phyloP scores from a whole-genome alignment of 1,140 invertebrate species.

The Leptinotarsa defecta region DNA sequence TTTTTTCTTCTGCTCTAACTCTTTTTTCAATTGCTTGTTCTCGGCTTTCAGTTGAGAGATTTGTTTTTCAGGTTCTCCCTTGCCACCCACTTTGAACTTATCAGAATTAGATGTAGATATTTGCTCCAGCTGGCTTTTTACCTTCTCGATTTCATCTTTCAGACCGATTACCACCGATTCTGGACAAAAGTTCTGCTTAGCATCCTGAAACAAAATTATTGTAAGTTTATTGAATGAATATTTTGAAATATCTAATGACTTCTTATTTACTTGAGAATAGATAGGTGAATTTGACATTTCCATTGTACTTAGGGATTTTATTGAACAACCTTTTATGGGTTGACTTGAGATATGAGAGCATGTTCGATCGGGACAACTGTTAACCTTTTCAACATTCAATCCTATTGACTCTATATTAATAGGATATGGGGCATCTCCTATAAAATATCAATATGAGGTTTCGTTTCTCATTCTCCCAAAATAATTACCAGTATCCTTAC shows the following conservation, averaged over 20 bases:
- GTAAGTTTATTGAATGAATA: not conserved
- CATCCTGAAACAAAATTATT: slow-evolving; percentile 13
- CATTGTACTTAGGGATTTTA: slow-evolving; percentile 6
- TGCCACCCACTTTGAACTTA: not conserved
- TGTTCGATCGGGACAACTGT: not conserved
- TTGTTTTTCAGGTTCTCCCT: not conserved
- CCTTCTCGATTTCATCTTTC: slow-evolving; percentile 37
- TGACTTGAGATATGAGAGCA: not conserved
- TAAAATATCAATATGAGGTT: too few species aligned
- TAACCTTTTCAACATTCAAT: not conserved
- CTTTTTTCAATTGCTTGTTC: slow-evolving; percentile 30
- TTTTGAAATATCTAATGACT: not conserved
- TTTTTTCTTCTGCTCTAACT: slow-evolving; percentile 38
- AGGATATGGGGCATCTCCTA: not conserved
- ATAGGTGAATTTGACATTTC: not conserved
- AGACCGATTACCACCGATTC: slow-evolving; percentile 33
- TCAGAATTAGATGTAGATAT: not conserved
- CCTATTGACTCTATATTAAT: not conserved
- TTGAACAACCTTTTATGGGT: not conserved
- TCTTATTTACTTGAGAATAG: not conserved
- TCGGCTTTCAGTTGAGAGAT: slow-evolving; percentile 18
- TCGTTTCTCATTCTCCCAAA: not conserved
- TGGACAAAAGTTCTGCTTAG: slow-evolving; percentile 18
- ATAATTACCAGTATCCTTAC: not conserved
- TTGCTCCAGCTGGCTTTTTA: slow-evolving; percentile 34